Base-by-base conservation (phyloP, 1,140 invertebrate species). In the Oncopeltus fasciatus region DNA sequence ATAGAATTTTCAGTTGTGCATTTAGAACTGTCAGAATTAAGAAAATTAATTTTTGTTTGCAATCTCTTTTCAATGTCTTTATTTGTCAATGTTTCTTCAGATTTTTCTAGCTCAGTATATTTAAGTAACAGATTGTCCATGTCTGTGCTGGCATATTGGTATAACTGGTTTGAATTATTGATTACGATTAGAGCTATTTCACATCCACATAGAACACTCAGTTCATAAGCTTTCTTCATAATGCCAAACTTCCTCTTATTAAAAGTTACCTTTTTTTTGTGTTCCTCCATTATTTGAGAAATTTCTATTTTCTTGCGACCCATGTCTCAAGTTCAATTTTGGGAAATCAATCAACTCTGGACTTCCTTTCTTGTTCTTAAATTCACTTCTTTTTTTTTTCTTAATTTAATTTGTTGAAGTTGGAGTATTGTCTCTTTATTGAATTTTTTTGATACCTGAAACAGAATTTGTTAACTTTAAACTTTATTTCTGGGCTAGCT, bases 301-400 rank as follows among this genome's bases (percentile, higher is more conserved):
- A 98, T 98, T 81, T 98, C 93, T 81, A 98, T 98, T 88, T 98
- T 98, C 81, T 98, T 98, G 74, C 95, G 87, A 80, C 95, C 95
- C 95, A 98, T 98, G 76, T 18, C 24, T 60, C 20, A 60, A 14
- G n/a, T n/a, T n/a, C n/a, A n/a, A n/a, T n/a, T n/a, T n/a, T n/a
- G n/a, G n/a, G n/a, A n/a, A n/a, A n/a, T n/a, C n/a, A n/a, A n/a
- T n/a, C n/a, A n/a, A n/a, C n/a, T n/a, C n/a, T n/a, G n/a, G n/a
- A n/a, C n/a, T n/a, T n/a, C n/a, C n/a, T n/a, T n/a, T n/a, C n/a
- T 12, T 21, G 61, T 59, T 18, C 11, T 33, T 11, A 43, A 43
- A 43, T n/a, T 11, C n/a, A 43, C 49, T n/a, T 53, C 49, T 11
- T 53, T 11, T 57, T 43, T 11, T 20, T 61, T 46, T 14, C 26